These are phyloP conservation scores for Cecidostiba fungosa DNA, from an alignment of 2,888 invertebrate genomes.

Conservation along the genomic window DNA sequence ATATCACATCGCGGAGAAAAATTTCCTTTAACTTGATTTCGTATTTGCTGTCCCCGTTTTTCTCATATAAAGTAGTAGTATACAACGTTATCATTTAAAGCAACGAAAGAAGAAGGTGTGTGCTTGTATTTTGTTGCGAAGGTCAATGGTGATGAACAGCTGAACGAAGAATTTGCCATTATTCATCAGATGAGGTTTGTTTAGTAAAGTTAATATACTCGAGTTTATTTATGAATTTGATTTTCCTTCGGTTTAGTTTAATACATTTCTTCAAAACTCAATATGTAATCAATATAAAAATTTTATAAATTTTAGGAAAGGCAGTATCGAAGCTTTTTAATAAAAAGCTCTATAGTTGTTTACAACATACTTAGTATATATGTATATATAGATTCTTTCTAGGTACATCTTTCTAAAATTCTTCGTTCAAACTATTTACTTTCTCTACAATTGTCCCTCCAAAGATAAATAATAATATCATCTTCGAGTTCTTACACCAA, in stretches of 20 bases:
- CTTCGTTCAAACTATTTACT: slow-evolving; percentile 62
- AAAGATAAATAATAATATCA: slow-evolving; percentile 32
- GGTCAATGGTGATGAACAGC: slow-evolving; percentile 48
- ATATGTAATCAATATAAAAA: slow-evolving; percentile 57
- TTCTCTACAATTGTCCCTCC: slow-evolving; percentile 15
- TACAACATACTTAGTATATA: slow-evolving; percentile 31
- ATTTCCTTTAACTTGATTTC: slow-evolving; percentile 28
- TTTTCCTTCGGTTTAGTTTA: slow-evolving; percentile 26
- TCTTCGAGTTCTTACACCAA: slow-evolving; percentile 26
- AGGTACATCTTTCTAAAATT: slow-evolving; percentile 55
- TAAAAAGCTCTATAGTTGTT: slow-evolving; percentile 49
- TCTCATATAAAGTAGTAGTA: slow-evolving; percentile 15
- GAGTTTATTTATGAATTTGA: slow-evolving; percentile 31
- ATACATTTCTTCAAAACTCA: slow-evolving; percentile 49
- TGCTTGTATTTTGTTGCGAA: slow-evolving; percentile 38
- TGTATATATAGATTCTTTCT: slow-evolving; percentile 36
- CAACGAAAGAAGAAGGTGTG: slow-evolving; percentile 46
- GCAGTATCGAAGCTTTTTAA: slow-evolving; percentile 63
- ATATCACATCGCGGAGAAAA: slow-evolving; percentile 61
- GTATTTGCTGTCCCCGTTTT: slow-evolving; percentile 37
- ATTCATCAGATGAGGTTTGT: slow-evolving; percentile 23
- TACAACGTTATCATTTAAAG: slow-evolving; percentile 42
- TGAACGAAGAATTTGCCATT: slow-evolving; percentile 62
- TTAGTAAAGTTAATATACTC: slow-evolving; percentile 43
- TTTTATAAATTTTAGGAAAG: slow-evolving; percentile 62